A percentile compares a stretch with the other conserved stretches of the same genome.
Evolutionary conservation across 2,113 vertebrate species (phyloP).

Genomic region (Spea multiplicata): DNA sequence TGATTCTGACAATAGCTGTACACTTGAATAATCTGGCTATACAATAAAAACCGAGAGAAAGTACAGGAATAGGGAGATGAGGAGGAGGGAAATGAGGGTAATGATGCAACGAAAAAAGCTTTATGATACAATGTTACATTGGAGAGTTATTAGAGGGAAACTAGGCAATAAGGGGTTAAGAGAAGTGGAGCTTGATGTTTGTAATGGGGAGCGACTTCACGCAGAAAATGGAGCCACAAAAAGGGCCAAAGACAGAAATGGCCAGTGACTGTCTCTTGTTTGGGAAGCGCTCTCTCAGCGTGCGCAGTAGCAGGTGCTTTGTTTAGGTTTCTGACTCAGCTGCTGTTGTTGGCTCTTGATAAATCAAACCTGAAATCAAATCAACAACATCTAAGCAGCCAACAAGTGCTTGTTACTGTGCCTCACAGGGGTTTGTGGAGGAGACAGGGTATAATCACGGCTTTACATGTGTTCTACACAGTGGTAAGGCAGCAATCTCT

Average conservation of each 20-base stretch:
- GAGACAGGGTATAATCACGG: slow-evolving; percentile 30
- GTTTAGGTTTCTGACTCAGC: not conserved
- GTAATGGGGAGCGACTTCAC: not conserved
- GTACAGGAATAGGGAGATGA: no score
- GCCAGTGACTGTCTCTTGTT: not conserved
- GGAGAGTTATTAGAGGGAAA: not conserved
- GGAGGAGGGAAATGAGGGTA: no score
- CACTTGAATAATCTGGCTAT: no score
- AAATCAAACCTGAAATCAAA: not conserved
- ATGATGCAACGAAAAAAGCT: no score
- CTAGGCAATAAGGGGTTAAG: not conserved
- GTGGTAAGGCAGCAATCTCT: slow-evolving; percentile 10
- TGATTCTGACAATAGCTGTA: no score
- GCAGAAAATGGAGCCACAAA: not conserved
- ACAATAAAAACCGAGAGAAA: no score
- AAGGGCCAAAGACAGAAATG: not conserved
- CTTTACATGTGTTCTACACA: slow-evolving; percentile 1
- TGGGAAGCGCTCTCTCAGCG: not conserved
- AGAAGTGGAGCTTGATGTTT: not conserved
- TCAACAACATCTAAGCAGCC: slow-evolving; percentile 6
- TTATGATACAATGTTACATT: no score
- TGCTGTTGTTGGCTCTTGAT: not conserved
- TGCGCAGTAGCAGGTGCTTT: not conserved
- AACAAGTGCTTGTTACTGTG: slow-evolving; percentile 16
- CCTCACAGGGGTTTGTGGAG: not conserved